Evolutionary conservation across 2,797 vertebrate genomes (phyloP).

Genomic region (Crocidura indochinensis): DNA sequence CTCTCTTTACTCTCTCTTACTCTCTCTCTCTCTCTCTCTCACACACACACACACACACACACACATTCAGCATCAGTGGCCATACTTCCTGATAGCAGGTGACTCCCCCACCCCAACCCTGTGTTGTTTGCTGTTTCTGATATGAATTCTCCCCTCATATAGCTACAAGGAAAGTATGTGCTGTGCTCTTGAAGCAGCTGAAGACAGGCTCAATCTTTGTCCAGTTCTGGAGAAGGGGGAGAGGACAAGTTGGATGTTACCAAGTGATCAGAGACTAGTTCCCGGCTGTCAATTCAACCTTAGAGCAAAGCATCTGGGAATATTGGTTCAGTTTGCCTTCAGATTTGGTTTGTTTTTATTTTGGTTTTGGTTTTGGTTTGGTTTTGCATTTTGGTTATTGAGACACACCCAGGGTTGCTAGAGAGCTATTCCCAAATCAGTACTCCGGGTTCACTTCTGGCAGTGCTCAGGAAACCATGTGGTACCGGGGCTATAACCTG

Average conservation of each 20-base stretch:
- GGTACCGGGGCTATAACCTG: too few relatives aligned
- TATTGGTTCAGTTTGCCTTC: neutral
- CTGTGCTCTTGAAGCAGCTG: neutral
- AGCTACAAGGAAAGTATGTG: neutral
- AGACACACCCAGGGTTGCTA: too few relatives aligned
- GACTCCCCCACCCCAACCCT: neutral
- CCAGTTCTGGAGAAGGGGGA: neutral
- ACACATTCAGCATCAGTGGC: neutral
- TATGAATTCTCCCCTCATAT: neutral
- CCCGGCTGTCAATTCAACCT: neutral
- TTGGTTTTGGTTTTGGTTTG: too few relatives aligned
- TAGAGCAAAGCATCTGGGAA: neutral
- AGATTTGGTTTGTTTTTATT: neutral
- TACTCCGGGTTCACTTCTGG: too few relatives aligned
- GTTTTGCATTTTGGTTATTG: too few relatives aligned
- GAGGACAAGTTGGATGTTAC: neutral
- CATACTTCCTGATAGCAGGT: neutral
- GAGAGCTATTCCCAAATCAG: too few relatives aligned
- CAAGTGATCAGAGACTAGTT: conserved; percentile 5
- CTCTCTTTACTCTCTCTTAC: too few relatives aligned
- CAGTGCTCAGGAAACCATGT: too few relatives aligned
- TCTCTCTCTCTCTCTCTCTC: too few relatives aligned
- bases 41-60: too few relatives aligned
- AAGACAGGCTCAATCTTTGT: neutral
- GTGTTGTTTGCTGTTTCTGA: too few relatives aligned